Conservation (phyloP, 2,888 invertebrate genomes). For the Trachelus iudaicus region DNA sequence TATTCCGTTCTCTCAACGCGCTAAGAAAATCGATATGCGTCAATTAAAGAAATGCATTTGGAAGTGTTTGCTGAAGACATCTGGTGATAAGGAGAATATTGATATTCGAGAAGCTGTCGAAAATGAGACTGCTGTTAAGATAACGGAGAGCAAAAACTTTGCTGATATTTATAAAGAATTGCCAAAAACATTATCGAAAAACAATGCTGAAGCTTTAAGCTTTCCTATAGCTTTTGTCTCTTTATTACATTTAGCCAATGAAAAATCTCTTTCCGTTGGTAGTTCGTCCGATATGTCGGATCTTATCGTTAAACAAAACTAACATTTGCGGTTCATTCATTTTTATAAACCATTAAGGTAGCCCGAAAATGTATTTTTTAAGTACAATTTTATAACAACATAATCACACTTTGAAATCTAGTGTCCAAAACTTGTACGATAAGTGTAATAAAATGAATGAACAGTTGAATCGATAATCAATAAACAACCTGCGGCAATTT, state of each 20-base stretch:
- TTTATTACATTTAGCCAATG: constrained; percentile 86
- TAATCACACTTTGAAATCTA: background rate
- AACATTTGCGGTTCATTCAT: background rate
- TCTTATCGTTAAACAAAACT: constrained; percentile 33
- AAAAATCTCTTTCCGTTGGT: constrained; percentile 70
- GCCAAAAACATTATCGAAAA: constrained; percentile 70
- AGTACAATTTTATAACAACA: background rate
- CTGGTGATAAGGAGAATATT: constrained; percentile 3
- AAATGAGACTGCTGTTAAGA: constrained; percentile 14
- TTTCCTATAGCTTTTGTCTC: constrained; percentile 84
- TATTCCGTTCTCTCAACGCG: constrained; percentile 83
- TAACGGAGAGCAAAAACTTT: constrained; percentile 59
- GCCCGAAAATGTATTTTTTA: background rate
- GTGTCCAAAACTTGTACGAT: background rate
- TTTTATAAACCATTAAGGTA: background rate
- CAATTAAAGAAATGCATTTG: constrained; percentile 83
- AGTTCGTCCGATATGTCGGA: constrained; percentile 40
- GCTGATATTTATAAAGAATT: constrained; percentile 70
- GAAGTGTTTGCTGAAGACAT: constrained; percentile 67
- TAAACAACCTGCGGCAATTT: background rate
- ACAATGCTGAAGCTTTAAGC: constrained; percentile 79
- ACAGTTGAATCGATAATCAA: background rate
- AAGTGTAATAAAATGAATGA: background rate
- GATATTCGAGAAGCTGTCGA: background rate
- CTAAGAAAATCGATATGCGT: constrained; percentile 89